Conservation (phyloP, 2,888 invertebrate genomes). For the Rugalucina vietnamica region DNA sequence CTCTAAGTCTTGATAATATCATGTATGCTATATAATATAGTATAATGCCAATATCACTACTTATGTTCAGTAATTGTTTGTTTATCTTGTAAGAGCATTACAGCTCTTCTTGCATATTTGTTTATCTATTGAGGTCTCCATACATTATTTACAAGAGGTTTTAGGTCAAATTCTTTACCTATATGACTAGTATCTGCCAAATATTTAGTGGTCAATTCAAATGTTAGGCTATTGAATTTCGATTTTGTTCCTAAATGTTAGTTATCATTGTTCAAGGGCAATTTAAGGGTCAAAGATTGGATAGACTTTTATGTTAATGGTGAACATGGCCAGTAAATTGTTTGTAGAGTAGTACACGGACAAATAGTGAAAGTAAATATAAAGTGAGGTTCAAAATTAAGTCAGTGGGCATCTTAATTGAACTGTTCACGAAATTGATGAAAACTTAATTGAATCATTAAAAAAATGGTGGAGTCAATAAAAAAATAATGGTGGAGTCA, state of each 20-base stretch:
- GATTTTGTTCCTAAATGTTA: background rate
- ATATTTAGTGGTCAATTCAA: background rate
- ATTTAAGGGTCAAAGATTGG: background rate
- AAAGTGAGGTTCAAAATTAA: background rate
- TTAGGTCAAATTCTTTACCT: background rate
- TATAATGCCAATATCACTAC: background rate
- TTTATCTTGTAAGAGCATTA: background rate
- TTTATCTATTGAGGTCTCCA: background rate
- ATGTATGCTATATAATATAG: no score
- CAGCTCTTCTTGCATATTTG: background rate
- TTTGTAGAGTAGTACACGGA: background rate
- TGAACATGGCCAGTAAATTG: background rate
- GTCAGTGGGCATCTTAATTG: background rate
- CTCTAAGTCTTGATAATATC: no score
- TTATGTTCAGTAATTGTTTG: background rate
- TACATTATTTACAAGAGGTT: background rate
- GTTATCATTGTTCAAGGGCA: background rate
- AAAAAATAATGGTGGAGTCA: background rate
- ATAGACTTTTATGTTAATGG: background rate
- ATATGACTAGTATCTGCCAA: background rate
- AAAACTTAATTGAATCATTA: background rate
- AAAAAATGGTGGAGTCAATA: background rate
- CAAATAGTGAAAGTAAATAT: background rate
- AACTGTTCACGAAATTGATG: background rate
- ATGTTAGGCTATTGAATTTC: background rate